Conservation (phyloP, 2,888 invertebrate species). For the Steinernema carpocapsae region DNA sequence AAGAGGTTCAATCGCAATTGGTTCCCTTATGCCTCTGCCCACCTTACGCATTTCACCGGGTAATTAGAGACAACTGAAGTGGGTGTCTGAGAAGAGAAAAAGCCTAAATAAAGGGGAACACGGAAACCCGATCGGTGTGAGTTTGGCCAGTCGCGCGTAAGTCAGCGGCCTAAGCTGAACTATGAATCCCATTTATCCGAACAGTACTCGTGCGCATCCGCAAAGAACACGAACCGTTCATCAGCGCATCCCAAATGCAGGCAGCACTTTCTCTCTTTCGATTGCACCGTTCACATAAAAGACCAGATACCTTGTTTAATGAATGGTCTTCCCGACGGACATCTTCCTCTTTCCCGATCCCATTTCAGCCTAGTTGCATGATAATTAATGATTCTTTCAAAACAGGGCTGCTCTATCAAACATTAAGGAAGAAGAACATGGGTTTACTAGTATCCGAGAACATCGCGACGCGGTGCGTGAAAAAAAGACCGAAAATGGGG, state of each 20-base stretch:
- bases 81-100: too few relatives aligned
- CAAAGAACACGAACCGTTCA: neutral
- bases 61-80: too few relatives aligned
- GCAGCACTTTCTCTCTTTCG: constrained; percentile 30
- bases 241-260: constrained; percentile 6
- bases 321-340: constrained; percentile 32
- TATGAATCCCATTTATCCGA: too few relatives aligned
- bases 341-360: constrained; percentile 15
- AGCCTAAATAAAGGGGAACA: too few relatives aligned
- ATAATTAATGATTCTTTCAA: constrained; percentile 9
- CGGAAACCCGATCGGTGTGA: too few relatives aligned
- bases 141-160: too few relatives aligned
- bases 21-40: too few relatives aligned
- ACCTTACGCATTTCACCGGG: too few relatives aligned
- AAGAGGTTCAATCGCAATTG: too few relatives aligned
- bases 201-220: too few relatives aligned
- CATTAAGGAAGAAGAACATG: neutral
- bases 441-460: neutral
- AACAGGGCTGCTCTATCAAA: neutral
- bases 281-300: constrained; percentile 2
- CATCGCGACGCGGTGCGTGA: neutral
- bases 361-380: neutral
- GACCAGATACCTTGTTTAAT: constrained; percentile 28
- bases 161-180: too few relatives aligned
- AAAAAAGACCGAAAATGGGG: constrained; percentile 9